Evolutionary conservation across 2,797 vertebrate genomes (phyloP).

Genomic region (Ctenosaura bakeri): DNA sequence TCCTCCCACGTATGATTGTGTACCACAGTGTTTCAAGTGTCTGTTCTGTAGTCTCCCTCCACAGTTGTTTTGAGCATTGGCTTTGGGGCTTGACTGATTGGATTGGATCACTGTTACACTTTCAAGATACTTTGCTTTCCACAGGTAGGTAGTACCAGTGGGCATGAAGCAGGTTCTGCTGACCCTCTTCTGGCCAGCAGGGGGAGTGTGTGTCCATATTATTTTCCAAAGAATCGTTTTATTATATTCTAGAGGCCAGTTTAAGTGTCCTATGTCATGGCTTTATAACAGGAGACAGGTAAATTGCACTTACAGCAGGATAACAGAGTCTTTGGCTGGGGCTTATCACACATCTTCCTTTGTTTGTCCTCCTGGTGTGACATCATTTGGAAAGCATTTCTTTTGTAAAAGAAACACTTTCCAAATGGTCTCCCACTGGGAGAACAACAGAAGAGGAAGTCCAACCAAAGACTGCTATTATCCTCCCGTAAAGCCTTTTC

Average conservation of each 20-base stretch:
- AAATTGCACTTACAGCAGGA: too few species aligned
- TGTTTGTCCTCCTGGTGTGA: too few species aligned
- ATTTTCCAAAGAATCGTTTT: slow-evolving; percentile 34
- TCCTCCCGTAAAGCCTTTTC: too few species aligned
- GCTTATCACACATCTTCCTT: too few species aligned
- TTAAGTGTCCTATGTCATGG: too few species aligned
- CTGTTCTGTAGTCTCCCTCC: neutral
- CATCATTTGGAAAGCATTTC: too few species aligned
- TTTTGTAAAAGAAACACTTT: too few species aligned
- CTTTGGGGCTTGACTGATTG: neutral
- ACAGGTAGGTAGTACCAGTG: slow-evolving; percentile 6
- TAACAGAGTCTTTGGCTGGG: too few species aligned
- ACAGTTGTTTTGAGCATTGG: neutral
- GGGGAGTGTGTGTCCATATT: slow-evolving; percentile 71
- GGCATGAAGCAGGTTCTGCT: slow-evolving; percentile 21
- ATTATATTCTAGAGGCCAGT: neutral
- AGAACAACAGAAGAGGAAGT: too few species aligned
- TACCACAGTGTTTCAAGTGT: neutral
- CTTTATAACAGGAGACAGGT: too few species aligned
- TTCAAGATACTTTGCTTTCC: neutral
- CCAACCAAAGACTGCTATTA: too few species aligned
- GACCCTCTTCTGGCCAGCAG: slow-evolving; percentile 70
- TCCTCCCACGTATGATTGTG: neutral
- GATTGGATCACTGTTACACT: neutral
- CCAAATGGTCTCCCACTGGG: too few species aligned